phyloP scores from a whole-genome alignment of 2,113 vertebrate genomes.

The Vicugna pacos region DNA sequence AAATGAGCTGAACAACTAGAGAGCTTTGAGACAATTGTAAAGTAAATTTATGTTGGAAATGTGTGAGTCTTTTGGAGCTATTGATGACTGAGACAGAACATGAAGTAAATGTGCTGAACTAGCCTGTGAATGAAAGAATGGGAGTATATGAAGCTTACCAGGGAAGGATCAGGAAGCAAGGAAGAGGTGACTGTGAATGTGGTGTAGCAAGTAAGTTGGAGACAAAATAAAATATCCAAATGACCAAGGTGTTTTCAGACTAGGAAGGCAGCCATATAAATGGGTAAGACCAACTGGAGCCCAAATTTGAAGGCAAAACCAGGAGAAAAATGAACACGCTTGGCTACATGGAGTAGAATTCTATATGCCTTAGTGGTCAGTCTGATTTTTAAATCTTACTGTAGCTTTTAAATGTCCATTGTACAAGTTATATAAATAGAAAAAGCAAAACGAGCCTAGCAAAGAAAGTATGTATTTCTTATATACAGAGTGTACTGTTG shows the following conservation, averaged over 20 bases:
- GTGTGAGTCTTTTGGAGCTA: not conserved
- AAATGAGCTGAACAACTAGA: not conserved
- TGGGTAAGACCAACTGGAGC: not conserved
- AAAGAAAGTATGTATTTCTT: conserved; percentile 1
- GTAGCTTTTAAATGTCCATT: conserved; percentile 36
- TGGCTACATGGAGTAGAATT: not conserved
- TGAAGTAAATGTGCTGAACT: not conserved
- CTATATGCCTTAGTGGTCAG: not conserved
- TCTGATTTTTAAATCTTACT: not conserved
- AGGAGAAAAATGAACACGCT: not conserved
- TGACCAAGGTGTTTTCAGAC: not conserved
- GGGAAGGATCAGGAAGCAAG: not conserved
- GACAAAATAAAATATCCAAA: not conserved
- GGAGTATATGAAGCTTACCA: not conserved
- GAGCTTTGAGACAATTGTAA: not conserved
- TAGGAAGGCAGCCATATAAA: not conserved
- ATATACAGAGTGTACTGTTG: not conserved
- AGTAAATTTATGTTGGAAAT: not conserved
- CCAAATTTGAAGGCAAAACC: conserved; percentile 10
- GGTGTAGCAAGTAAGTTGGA: not conserved
- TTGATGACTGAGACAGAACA: not conserved
- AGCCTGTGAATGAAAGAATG: not conserved
- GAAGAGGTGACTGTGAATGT: not conserved
- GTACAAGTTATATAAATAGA: conserved; percentile 8
- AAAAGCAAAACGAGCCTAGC: not conserved